Conservation (phyloP, 2,888 invertebrate species). For the Teinopalpus imperialis region DNA sequence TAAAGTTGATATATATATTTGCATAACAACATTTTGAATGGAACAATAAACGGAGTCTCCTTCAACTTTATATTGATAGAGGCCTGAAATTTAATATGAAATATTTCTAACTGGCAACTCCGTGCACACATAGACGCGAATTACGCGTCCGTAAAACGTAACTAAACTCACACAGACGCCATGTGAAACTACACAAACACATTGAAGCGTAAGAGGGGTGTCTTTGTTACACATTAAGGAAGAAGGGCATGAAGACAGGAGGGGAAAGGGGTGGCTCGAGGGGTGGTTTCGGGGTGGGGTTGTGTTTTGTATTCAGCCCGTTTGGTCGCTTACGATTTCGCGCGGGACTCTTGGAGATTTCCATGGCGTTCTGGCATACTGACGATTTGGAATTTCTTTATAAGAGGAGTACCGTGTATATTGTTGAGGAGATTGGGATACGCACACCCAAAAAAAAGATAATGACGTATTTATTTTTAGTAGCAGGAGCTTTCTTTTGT, state of each 20-base stretch:
- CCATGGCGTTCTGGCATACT: conserved; percentile 59
- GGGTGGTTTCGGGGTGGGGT: conserved; percentile 38
- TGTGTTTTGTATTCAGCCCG: conserved; percentile 77
- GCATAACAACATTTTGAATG: not conserved
- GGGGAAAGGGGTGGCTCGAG: conserved; percentile 37
- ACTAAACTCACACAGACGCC: conserved; percentile 60
- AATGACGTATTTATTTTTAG: too few relatives aligned
- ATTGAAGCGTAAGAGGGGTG: conserved; percentile 74
- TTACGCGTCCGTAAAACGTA: conserved; percentile 35
- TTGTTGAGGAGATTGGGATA: conserved; percentile 33
- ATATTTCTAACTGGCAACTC: conserved; percentile 60
- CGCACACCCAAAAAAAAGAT: too few relatives aligned
- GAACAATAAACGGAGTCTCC: not conserved
- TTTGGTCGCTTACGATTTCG: conserved; percentile 76
- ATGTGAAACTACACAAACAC: conserved; percentile 58
- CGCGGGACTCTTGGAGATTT: conserved; percentile 76
- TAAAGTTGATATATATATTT: too few relatives aligned
- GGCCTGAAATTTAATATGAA: conserved; percentile 79
- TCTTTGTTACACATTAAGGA: conserved; percentile 81
- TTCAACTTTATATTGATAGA: conserved; percentile 40
- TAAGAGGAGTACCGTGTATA: conserved; percentile 46
- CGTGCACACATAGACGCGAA: conserved; percentile 37
- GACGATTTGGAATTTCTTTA: conserved; percentile 72
- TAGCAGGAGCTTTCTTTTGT: too few relatives aligned
- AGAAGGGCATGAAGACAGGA: conserved; percentile 73